phyloP scores from a whole-genome alignment of 1,140 invertebrate genomes.

The Drosophila ironensis region DNA sequence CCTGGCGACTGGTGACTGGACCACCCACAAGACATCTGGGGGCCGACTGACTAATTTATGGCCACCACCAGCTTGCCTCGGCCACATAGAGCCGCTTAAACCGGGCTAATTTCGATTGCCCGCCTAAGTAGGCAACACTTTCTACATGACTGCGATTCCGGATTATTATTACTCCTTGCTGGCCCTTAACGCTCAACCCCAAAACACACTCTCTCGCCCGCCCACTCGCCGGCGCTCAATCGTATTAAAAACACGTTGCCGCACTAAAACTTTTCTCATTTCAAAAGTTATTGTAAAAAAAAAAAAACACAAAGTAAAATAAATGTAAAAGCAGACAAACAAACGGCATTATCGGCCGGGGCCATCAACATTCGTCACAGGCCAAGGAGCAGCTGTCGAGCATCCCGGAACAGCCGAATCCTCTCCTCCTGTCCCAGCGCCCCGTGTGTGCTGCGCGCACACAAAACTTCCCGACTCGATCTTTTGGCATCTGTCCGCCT shows the following conservation, averaged over 20 bases:
- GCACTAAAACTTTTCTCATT: constrained; percentile 74
- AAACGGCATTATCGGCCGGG: constrained; percentile 70
- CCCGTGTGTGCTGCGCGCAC: constrained; percentile 6
- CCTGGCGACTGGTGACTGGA: constrained; percentile 44
- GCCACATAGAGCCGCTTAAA: constrained; percentile 56
- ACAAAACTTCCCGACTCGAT: constrained; percentile 47
- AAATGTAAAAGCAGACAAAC: constrained; percentile 59
- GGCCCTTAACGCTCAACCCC: background rate
- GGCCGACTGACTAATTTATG: constrained; percentile 68
- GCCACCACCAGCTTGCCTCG: constrained; percentile 59
- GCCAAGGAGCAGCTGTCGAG: constrained; percentile 28
- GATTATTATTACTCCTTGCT: background rate
- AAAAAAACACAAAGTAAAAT: constrained; percentile 44
- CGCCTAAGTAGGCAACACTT: constrained; percentile 53
- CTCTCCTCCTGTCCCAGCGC: background rate
- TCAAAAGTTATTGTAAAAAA: constrained; percentile 77
- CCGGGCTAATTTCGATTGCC: constrained; percentile 57
- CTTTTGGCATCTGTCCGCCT: constrained; percentile 56
- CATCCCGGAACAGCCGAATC: background rate
- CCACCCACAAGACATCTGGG: constrained; percentile 60
- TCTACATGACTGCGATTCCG: background rate
- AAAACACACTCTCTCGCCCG: background rate
- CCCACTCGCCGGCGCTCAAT: too few relatives aligned
- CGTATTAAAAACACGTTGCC: constrained; percentile 53
- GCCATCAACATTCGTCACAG: constrained; percentile 69